Percentiles rank a stretch among this genome's conserved stretches.
Evolutionary conservation across 2,888 invertebrate genomes (phyloP).

Genomic region (Apamea epomidion): DNA sequence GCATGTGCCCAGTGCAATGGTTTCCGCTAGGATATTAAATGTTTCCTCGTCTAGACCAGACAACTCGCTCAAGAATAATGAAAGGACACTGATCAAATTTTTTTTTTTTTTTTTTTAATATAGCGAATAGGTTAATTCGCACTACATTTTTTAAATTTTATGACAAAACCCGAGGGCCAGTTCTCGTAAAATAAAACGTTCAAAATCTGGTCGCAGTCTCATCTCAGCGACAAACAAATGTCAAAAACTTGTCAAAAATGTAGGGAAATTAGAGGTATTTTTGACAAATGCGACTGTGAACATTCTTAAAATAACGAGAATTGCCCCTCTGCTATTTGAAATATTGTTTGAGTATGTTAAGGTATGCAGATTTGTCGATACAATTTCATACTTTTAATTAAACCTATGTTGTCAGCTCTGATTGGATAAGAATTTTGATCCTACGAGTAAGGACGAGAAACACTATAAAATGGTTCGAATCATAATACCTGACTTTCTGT

Average conservation of each 20-base stretch:
- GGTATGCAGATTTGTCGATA: no score
- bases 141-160: neutral
- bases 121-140: neutral
- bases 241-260: no score
- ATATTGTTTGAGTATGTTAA: neutral
- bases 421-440: neutral
- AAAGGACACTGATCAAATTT: neutral
- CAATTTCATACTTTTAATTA: constrained; percentile 6
- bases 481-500: constrained; percentile 13
- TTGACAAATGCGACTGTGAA: no score
- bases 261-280: no score
- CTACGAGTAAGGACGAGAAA: neutral
- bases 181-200: no score
- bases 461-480: constrained; percentile 9
- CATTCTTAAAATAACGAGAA: no score
- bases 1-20: neutral
- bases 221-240: no score
- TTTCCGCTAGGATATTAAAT: neutral
- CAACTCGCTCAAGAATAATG: neutral
- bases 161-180: neutral
- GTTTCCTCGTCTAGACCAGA: no score
- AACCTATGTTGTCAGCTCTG: neutral
- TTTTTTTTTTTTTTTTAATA: no score
- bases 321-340: no score
- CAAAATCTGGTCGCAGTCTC: no score